These are phyloP conservation scores for Sebastes melanostomus DNA, from an alignment of 2,797 vertebrate genomes.

Conservation along the genomic window DNA sequence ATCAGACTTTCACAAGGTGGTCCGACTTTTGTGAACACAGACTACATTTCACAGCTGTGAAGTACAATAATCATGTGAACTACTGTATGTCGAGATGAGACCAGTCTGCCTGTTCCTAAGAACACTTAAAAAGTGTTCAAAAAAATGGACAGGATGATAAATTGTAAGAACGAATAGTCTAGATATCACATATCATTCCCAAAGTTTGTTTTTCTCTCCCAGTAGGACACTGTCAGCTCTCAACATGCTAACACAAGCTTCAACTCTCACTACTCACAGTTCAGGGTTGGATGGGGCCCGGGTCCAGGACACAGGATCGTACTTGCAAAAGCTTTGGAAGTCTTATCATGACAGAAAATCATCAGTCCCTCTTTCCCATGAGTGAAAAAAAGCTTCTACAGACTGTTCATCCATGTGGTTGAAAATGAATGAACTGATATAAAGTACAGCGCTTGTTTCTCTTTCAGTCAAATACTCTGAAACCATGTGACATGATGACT, in stretches of 20 bases:
- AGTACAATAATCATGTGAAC: background rate
- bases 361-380: constrained; percentile 31
- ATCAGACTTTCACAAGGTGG: background rate
- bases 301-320: constrained; percentile 57
- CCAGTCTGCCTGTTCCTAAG: background rate
- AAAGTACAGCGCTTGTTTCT: background rate
- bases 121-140: background rate
- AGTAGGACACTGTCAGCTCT: constrained; percentile 60
- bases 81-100: background rate
- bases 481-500: constrained; percentile 5
- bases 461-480: constrained; percentile 4
- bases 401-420: background rate
- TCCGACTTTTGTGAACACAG: background rate
- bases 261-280: constrained; percentile 54
- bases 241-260: constrained; percentile 67
- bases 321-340: constrained; percentile 47
- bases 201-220: constrained; percentile 44
- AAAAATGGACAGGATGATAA: constrained; percentile 18
- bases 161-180: constrained; percentile 17
- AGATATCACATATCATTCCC: constrained; percentile 45
- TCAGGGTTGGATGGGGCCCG: constrained; percentile 50
- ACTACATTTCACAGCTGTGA: background rate
- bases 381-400: background rate
- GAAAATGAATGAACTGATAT: constrained; percentile 14
- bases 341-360: constrained; percentile 45